Evolutionary conservation across 2,113 vertebrate genomes (phyloP).

Genomic region (Mus spicilegus): DNA sequence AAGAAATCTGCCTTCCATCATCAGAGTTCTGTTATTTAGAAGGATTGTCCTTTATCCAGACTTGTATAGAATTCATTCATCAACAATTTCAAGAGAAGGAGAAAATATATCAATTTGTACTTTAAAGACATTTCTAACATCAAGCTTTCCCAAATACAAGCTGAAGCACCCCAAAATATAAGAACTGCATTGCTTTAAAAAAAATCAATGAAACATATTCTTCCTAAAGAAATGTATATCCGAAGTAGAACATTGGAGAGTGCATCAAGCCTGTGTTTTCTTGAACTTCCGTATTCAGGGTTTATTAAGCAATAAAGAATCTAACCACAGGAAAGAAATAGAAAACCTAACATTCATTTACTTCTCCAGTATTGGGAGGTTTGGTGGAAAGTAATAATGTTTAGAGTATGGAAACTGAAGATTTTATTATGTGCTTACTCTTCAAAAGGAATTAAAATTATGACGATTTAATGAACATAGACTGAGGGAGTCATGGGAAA

Average conservation of each 20-base stretch:
- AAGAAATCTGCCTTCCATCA: not conserved
- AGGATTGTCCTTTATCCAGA: not conserved
- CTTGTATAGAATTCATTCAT: not conserved
- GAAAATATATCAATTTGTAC: not conserved
- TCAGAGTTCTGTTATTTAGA: slow-evolving; percentile 26
- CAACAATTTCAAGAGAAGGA: not conserved
- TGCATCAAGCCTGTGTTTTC: not conserved
- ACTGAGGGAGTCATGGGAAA: not conserved
- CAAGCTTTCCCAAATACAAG: not conserved
- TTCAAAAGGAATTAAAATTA: not conserved
- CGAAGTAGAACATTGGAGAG: not conserved
- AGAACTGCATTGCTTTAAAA: not conserved
- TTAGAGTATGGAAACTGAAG: not conserved
- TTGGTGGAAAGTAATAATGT: not conserved
- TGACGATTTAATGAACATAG: not conserved
- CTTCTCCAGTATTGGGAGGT: not conserved
- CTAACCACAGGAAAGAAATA: not conserved
- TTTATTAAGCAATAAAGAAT: not conserved
- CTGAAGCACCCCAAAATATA: not conserved
- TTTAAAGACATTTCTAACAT: not conserved
- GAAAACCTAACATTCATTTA: not conserved
- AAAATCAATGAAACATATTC: not conserved
- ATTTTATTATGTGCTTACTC: not conserved
- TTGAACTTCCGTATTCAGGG: not conserved
- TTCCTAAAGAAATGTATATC: not conserved